These are phyloP conservation scores for Ophioninae sp. DNA, from an alignment of 2,888 invertebrate species.

Conservation along the genomic window DNA sequence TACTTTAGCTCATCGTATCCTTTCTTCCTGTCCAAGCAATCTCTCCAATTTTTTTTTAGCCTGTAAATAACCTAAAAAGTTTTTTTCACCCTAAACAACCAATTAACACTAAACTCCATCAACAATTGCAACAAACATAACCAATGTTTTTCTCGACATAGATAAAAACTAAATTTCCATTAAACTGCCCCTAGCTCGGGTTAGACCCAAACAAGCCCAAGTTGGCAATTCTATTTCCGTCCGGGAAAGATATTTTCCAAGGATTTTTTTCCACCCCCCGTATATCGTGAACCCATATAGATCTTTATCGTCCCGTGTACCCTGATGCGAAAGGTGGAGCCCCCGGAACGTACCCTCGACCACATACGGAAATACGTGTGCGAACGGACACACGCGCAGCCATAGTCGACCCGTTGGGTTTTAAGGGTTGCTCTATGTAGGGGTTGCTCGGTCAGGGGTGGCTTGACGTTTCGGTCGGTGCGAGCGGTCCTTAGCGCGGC, in stretches of 20 bases:
- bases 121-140: not conserved
- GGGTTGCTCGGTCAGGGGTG: conserved; percentile 6
- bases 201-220: too few species aligned
- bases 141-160: not conserved
- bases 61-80: too few species aligned
- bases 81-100: too few species aligned
- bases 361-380: not conserved
- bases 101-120: too few species aligned
- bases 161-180: not conserved
- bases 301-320: conserved; percentile 34
- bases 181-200: too few species aligned
- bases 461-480: conserved; percentile 48
- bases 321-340: conserved; percentile 28
- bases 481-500: conserved; percentile 51
- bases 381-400: conserved; percentile 5
- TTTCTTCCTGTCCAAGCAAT: too few species aligned
- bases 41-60: too few species aligned
- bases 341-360: conserved; percentile 12
- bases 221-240: not conserved
- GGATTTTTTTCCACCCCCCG: conserved; percentile 3
- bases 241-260: not conserved
- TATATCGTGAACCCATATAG: conserved; percentile 14
- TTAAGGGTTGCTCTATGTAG: conserved; percentile 38
- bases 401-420: conserved; percentile 23
- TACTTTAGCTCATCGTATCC: too few species aligned